A percentile compares a stretch with the other conserved stretches of the same genome.
Conservation (phyloP, 2,888 invertebrate genomes). For the Lymantria dispar region DNA sequence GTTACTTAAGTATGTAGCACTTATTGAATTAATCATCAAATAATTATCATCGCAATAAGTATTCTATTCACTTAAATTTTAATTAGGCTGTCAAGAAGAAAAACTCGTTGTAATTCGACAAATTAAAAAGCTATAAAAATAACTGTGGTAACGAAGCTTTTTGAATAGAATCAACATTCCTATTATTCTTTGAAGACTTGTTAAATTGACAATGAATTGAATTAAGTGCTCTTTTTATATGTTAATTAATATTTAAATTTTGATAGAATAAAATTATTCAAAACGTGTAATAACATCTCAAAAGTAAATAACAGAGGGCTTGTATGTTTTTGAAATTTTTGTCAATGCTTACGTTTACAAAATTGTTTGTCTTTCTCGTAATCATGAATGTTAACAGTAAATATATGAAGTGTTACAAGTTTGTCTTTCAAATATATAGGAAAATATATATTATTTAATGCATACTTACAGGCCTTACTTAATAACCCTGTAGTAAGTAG, state of each 20-base stretch:
- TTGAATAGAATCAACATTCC: conserved; percentile 18
- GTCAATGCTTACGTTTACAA: too few species aligned
- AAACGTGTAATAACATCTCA: neutral
- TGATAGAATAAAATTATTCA: neutral
- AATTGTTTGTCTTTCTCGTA: too few species aligned
- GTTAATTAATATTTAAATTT: conserved; percentile 21
- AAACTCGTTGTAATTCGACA: conserved; percentile 1
- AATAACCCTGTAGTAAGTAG: too few species aligned
- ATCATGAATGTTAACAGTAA: too few species aligned
- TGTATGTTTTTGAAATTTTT: too few species aligned
- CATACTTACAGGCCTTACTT: too few species aligned
- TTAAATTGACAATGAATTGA: conserved; percentile 9
- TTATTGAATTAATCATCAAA: neutral
- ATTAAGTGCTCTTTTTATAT: conserved; percentile 3
- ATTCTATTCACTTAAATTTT: neutral
- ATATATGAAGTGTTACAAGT: too few species aligned
- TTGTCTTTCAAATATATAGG: too few species aligned
- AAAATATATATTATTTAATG: too few species aligned
- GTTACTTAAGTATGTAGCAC: neutral
- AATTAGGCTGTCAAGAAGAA: neutral
- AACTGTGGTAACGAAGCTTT: conserved; percentile 12
- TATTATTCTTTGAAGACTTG: conserved; percentile 17
- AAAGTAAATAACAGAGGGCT: neutral
- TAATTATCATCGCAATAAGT: neutral
- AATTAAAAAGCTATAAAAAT: conserved; percentile 25